These are phyloP conservation scores for Aporophyla nigra DNA, from an alignment of 2,888 invertebrate genomes.

Conservation along the genomic window DNA sequence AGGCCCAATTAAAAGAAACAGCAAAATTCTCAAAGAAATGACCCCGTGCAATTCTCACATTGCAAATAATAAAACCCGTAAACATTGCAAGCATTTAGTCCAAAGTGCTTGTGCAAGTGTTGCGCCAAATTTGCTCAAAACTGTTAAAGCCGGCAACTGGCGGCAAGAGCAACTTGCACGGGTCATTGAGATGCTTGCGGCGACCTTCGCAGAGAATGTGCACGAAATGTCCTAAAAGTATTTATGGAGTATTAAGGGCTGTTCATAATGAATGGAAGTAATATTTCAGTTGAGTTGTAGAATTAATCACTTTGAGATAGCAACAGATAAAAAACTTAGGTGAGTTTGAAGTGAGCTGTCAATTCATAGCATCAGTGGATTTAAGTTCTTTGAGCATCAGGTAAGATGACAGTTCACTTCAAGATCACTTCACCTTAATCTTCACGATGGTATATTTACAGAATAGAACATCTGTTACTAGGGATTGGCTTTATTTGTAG, in stretches of 20 bases:
- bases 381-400: too few relatives aligned
- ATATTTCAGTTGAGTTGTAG: neutral
- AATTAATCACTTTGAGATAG: neutral
- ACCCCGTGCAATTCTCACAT: slow-evolving; percentile 45
- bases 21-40: slow-evolving; percentile 15
- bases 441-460: too few relatives aligned
- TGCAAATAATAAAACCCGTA: slow-evolving; percentile 46
- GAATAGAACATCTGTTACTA: too few relatives aligned
- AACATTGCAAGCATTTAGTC: slow-evolving; percentile 46
- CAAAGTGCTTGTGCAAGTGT: slow-evolving; percentile 55
- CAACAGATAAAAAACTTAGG: neutral
- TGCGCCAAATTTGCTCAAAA: slow-evolving; percentile 62
- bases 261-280: neutral
- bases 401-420: too few relatives aligned
- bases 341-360: too few relatives aligned
- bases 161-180: slow-evolving; percentile 32
- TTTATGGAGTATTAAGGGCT: slow-evolving; percentile 8
- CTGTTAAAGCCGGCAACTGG: slow-evolving; percentile 10
- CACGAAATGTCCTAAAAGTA: slow-evolving; percentile 49
- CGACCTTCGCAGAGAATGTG: slow-evolving; percentile 66
- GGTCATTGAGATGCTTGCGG: slow-evolving; percentile 56
- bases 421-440: too few relatives aligned
- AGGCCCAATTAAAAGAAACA: neutral
- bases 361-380: too few relatives aligned
- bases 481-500: too few relatives aligned